Evolutionary conservation across 1,140 invertebrate species (phyloP), one percentile per base, ranked within the genome.

Genomic region (Trigoniulus corallinus): DNA sequence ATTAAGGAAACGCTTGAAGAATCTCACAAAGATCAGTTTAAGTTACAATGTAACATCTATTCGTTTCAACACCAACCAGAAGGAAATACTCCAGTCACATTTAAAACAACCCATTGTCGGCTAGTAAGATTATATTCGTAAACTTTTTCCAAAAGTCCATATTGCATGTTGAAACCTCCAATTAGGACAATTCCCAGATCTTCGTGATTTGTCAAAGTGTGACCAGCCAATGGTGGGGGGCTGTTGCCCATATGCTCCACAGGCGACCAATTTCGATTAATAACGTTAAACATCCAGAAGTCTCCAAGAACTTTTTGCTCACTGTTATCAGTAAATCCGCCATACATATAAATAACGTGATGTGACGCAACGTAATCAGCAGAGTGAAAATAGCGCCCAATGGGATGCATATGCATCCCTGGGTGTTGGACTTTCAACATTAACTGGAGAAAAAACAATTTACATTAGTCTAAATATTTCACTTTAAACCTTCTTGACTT

Each of bases 281-380:
- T 82, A 45, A 93, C 75, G 61, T 83, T 84, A 62, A 94, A 96
- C 58, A 84, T 86, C 91, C 91, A 96, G 61, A 94, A 88, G 61
- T 94, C 89, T 27, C 74, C 74, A 0, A 88, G 62, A 1, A 85
- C 81, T 52, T 79, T 77, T 10, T 44, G 18, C 4, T 34, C 29
- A 34, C 7, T 15, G 49, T 21, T 66, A 56, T 54, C 72, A 61
- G 56, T 66, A 22, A 95, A 69, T 2, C 92, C 92, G 2, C 92
- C 92, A 62, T 82, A 91, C 20, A 96, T 79, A 58, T 82, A 95
- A 57, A 97, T 86, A 23, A 82, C 79, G 61, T 87, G 80, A 54
- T 80, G 77, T 22, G 79, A 80, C 47, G 84, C 79, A 24, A 87
- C 79, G 46, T 88, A 86, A 61, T 88, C 87, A 0, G 88, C 81